A percentile compares a stretch with the other conserved stretches of the same genome.
Conservation (phyloP, 2,888 invertebrate genomes). For the Aricia artaxerxes region DNA sequence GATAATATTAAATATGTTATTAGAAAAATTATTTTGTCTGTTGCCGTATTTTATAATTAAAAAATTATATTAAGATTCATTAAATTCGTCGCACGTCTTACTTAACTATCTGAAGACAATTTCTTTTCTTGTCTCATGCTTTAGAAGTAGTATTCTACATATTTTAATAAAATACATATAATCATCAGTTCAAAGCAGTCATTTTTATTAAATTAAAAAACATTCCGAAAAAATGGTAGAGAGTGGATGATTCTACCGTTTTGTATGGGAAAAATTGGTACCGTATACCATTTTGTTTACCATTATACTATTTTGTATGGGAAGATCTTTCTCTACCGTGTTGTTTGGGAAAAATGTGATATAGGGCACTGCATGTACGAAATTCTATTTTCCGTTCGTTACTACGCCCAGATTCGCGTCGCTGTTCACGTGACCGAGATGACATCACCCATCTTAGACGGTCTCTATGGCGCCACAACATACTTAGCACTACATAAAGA, state of each 20-base stretch:
- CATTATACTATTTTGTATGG: neutral
- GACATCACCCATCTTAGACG: conserved; percentile 26
- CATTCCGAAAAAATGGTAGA: too few species aligned
- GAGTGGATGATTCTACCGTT: too few species aligned
- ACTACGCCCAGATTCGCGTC: conserved; percentile 23
- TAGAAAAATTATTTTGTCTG: neutral
- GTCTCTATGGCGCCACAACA: conserved; percentile 22
- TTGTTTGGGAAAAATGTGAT: neutral
- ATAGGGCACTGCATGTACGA: neutral
- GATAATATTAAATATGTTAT: neutral
- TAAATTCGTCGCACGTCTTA: too few species aligned
- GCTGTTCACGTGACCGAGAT: conserved; percentile 24
- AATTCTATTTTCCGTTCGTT: neutral
- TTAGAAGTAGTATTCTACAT: too few species aligned
- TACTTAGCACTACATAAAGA: conserved; percentile 12
- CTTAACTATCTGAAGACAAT: too few species aligned
- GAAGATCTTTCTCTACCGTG: neutral
- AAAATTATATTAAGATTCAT: too few species aligned
- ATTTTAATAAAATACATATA: too few species aligned
- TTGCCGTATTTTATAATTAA: neutral
- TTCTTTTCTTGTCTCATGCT: too few species aligned
- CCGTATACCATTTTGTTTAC: neutral
- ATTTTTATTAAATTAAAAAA: too few species aligned
- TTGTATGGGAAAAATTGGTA: neutral
- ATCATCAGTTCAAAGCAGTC: too few species aligned